Conservation (phyloP, 2,888 invertebrate species). For the Chrysodeixis includens region DNA sequence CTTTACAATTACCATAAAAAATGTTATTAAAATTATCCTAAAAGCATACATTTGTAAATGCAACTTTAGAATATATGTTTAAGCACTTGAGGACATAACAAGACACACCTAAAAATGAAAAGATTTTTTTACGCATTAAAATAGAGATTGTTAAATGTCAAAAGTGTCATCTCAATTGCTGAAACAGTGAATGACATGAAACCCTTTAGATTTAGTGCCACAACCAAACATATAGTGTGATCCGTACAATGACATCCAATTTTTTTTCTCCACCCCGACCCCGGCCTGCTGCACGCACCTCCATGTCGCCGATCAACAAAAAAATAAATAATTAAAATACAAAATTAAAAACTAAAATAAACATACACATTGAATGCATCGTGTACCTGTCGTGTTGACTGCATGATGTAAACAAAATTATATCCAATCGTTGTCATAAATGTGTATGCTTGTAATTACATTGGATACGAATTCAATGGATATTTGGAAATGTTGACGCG, state of each 20-base stretch:
- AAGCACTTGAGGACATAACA: conserved; percentile 69
- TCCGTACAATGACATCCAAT: conserved; percentile 89
- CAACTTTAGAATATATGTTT: conserved; percentile 73
- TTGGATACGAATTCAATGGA: conserved; percentile 69
- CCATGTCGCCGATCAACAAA: conserved; percentile 85
- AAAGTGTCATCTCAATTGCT: conserved; percentile 64
- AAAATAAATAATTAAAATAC: conserved; percentile 61
- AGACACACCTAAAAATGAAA: conserved; percentile 17
- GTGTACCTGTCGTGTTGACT: conserved; percentile 87
- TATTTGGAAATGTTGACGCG: conserved; percentile 73
- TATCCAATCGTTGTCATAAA: conserved; percentile 80
- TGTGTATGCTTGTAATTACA: conserved; percentile 81
- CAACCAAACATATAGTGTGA: conserved; percentile 78
- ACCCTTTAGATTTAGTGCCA: conserved; percentile 80
- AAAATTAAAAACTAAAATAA: conserved; percentile 63
- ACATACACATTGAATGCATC: conserved; percentile 86
- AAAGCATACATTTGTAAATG: conserved; percentile 82
- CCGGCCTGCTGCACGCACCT: conserved; percentile 87
- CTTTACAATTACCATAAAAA: conserved; percentile 66
- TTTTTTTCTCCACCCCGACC: conserved; percentile 85
- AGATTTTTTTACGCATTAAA: conserved; percentile 8
- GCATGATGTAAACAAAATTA: conserved; percentile 86
- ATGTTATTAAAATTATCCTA: conserved; percentile 64
- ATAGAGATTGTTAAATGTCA: conserved; percentile 2
- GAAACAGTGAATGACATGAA: conserved; percentile 62